phyloP scores from a whole-genome alignment of 2,797 vertebrate genomes.

The Chaetodon trifasciatus region DNA sequence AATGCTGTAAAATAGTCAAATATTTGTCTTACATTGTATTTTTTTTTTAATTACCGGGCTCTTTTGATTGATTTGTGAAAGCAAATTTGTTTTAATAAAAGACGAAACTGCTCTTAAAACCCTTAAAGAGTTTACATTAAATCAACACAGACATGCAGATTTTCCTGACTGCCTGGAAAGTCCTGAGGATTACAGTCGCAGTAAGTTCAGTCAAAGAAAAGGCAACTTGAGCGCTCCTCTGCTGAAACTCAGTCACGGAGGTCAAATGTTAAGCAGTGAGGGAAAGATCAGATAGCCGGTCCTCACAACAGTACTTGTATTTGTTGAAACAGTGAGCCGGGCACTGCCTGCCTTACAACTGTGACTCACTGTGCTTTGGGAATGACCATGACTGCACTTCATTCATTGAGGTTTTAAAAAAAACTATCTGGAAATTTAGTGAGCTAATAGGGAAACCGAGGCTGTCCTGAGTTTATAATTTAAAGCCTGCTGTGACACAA shows the following conservation, averaged over 20 bases:
- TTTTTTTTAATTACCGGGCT: background rate
- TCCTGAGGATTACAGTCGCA: no score
- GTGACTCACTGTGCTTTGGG: constrained; percentile 1
- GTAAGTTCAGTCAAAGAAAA: constrained; percentile 13
- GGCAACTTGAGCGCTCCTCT: constrained; percentile 3
- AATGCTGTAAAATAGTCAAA: background rate
- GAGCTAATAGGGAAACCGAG: constrained; percentile 24
- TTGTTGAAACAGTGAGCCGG: background rate
- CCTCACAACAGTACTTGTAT: constrained; percentile 36
- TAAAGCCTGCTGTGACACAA: constrained; percentile 2
- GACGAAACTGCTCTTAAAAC: background rate
- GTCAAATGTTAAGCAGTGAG: constrained; percentile 32
- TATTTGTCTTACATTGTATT: background rate
- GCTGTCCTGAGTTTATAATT: constrained; percentile 31
- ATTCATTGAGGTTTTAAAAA: constrained; percentile 28
- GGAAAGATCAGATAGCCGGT: constrained; percentile 45
- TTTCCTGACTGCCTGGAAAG: background rate
- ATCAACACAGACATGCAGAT: background rate
- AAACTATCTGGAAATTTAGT: constrained; percentile 9
- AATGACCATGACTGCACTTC: constrained; percentile 9
- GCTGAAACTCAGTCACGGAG: constrained; percentile 4
- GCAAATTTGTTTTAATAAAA: constrained; percentile 11
- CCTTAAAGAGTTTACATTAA: background rate
- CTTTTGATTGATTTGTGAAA: background rate
- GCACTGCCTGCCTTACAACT: constrained; percentile 76